Base-by-base conservation (phyloP, 1,140 invertebrate species). In the Drosophila neocordata region DNA sequence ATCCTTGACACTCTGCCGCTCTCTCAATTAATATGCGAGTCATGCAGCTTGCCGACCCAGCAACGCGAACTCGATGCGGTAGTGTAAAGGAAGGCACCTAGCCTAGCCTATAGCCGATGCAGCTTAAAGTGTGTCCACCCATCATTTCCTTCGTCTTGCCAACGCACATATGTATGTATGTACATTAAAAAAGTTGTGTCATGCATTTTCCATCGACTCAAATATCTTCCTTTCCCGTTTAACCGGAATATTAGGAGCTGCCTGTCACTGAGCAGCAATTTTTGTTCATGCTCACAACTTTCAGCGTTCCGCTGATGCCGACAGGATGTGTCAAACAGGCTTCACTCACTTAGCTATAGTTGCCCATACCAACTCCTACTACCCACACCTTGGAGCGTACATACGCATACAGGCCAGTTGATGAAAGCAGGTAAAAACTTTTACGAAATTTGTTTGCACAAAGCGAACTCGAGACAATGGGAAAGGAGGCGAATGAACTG, bases 271-370 rank as follows among this genome's bases (percentile, higher is more conserved):
- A 18, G 9, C 22, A 20, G 51, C 62, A 70, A 76, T 52, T 74
- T 69, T 63, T 22, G 44, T 52, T 62, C 38, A 27, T 55, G 62
- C 41, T 53, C 53, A 24, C 24, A 63, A 65, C 60, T 66, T 51
- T 63, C 24, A 24, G 48, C 60, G 60, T 12, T 41, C 13, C 59
- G 41, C 15, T 20, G 69, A 73, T 27, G 72, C 56, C 35, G 67
- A 75, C 75, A 77, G 75, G 72, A 75, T 71, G 63, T 77, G 75
- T 77, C 75, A 64, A 75, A 64, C 72, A 75, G 68, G 72, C 69
- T 63, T 75, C 62, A 70, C 57, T 57, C 62, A 69, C 48, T 72
- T 48, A 35, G 34, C 44, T 7, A 9, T 22, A 13, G 24, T 24
- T 12, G 7, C 57, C 59, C 38, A 53, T 20, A 12, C 55, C 55